phyloP scores from a whole-genome alignment of 2,797 vertebrate species.

The Phataginus tetradactyla region DNA sequence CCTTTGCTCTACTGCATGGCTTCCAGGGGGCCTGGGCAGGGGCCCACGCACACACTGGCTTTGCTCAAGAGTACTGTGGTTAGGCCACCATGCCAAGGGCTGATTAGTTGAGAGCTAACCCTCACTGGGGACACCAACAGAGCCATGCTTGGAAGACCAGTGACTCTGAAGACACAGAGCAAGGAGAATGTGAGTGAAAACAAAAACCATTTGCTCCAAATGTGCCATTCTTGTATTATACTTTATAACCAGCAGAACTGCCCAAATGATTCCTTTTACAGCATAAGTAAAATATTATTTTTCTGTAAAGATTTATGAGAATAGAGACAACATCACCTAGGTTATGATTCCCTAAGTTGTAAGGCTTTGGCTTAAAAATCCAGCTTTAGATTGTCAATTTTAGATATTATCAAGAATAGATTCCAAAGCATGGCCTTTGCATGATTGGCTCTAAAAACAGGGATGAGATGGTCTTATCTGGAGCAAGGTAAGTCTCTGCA shows the following conservation, averaged over 20 bases:
- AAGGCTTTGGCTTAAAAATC: neutral
- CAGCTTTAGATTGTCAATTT: neutral
- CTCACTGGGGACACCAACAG: neutral
- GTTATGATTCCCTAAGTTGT: neutral
- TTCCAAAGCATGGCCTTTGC: neutral
- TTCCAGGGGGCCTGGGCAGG: neutral
- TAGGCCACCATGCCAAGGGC: neutral
- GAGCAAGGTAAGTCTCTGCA: neutral
- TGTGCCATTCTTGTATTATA: neutral
- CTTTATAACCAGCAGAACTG: neutral
- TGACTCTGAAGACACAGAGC: neutral
- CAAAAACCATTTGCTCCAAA: neutral
- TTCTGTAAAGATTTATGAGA: neutral
- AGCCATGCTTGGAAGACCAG: neutral
- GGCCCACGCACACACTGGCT: neutral
- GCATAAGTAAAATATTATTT: neutral
- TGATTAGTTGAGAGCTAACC: neutral
- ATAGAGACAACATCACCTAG: neutral
- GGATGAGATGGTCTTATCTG: neutral
- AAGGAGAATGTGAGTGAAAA: neutral
- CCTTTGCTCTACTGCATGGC: neutral
- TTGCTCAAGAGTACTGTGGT: neutral
- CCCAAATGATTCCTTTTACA: neutral
- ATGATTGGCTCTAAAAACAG: neutral
- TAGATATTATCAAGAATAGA: neutral